Percentiles rank a stretch among this genome's conserved stretches.
These are phyloP conservation scores for Asarcornis scutulata DNA, from an alignment of 2,113 vertebrate species.

Conservation along the genomic window DNA sequence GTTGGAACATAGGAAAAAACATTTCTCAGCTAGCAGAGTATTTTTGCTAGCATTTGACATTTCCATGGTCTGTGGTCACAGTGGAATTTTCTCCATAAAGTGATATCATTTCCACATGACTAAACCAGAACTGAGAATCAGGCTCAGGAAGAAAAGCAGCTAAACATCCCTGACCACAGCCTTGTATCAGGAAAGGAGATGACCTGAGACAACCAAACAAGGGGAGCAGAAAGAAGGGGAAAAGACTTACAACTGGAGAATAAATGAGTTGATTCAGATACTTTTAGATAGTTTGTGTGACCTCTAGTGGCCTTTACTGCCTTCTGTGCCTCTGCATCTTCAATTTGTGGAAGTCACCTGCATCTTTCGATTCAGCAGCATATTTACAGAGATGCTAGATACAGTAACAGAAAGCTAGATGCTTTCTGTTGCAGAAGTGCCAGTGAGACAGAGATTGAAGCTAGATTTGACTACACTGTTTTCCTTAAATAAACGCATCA, in stretches of 20 bases:
- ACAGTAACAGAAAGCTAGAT: not conserved
- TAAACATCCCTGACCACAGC: not conserved
- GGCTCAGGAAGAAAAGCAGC: not conserved
- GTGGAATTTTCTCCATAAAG: slow-evolving; percentile 52
- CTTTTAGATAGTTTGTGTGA: slow-evolving; percentile 32
- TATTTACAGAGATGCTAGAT: not conserved
- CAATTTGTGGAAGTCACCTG: not conserved
- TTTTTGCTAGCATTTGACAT: slow-evolving; percentile 26
- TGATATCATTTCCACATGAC: slow-evolving; percentile 31
- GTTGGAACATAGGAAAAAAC: not conserved
- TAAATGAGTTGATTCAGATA: not conserved
- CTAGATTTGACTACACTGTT: not conserved
- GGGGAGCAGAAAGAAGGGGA: not conserved
- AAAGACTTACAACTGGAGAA: not conserved
- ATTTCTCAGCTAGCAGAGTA: slow-evolving; percentile 18
- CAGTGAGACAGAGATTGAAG: not conserved
- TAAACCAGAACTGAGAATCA: slow-evolving; percentile 3
- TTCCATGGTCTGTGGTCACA: slow-evolving; percentile 36
- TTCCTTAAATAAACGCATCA: not conserved
- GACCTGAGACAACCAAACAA: not conserved
- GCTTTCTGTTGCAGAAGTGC: not conserved
- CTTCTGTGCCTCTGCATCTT: not conserved
- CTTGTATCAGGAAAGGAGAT: not conserved
- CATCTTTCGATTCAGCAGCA: not conserved
- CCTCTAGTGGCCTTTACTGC: slow-evolving; percentile 36